These are phyloP conservation scores for Myanophis thanlyinensis DNA, from an alignment of 2,113 vertebrate genomes.

Conservation along the genomic window DNA sequence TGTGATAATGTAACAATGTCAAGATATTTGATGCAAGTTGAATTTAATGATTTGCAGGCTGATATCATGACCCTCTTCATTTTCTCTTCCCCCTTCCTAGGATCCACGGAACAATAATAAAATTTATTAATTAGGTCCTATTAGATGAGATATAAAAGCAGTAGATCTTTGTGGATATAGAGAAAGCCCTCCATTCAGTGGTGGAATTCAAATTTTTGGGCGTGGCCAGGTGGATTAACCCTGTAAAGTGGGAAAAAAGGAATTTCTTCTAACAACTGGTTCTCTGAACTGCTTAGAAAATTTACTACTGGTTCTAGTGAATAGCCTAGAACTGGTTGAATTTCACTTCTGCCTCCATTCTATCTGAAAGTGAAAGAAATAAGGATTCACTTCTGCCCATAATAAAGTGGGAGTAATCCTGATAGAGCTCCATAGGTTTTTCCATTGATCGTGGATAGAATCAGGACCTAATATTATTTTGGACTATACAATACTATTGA, in stretches of 20 bases:
- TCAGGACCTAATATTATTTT: not conserved
- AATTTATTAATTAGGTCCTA: not conserved
- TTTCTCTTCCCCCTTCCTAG: not conserved
- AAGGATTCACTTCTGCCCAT: not conserved
- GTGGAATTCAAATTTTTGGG: too few species aligned
- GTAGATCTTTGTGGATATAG: not conserved
- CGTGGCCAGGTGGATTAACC: too few species aligned
- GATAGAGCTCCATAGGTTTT: not conserved
- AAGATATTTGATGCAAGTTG: not conserved
- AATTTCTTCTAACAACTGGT: too few species aligned
- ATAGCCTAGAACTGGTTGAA: too few species aligned
- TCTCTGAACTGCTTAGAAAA: too few species aligned
- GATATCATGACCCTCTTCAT: not conserved
- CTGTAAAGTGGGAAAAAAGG: too few species aligned
- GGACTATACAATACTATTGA: not conserved
- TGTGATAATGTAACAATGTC: not conserved
- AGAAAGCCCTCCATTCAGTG: not conserved
- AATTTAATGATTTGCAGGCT: not conserved
- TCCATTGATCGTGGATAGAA: not conserved
- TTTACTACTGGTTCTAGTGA: too few species aligned
- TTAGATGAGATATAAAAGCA: not conserved
- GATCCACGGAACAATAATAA: not conserved
- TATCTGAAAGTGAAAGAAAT: not conserved
- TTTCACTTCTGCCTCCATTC: too few species aligned
- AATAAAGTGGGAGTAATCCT: not conserved